Evolutionary conservation across 2,888 invertebrate species (phyloP).

Genomic region (Conus canariensis): DNA sequence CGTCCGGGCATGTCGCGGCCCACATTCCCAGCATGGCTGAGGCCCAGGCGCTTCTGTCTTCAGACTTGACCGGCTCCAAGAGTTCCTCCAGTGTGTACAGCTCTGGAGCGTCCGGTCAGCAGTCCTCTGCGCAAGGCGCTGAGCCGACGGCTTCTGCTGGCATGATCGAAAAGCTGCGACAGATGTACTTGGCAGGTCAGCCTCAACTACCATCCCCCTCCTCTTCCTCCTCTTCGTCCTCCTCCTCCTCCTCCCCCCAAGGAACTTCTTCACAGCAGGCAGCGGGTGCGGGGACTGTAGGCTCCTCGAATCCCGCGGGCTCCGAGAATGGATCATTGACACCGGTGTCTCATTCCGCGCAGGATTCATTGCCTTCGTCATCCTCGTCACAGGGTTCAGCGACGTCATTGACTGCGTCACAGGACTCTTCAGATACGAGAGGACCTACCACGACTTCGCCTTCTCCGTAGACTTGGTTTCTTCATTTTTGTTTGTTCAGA

Average conservation of each 20-base stretch:
- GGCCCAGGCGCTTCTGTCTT: conserved; percentile 20
- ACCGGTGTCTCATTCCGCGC: background rate
- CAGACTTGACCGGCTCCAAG: background rate
- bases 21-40: conserved; percentile 30
- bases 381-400: background rate
- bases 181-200: background rate
- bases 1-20: background rate
- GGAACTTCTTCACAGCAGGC: background rate
- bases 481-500: background rate
- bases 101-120: background rate
- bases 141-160: background rate
- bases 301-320: background rate
- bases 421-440: background rate
- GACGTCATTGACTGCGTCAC: background rate
- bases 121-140: background rate
- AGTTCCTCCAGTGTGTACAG: background rate
- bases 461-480: background rate
- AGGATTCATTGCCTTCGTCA: background rate
- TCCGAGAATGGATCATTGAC: background rate
- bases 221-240: background rate
- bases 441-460: background rate
- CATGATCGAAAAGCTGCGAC: conserved; percentile 15
- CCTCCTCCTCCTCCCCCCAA: background rate
- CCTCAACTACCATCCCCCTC: background rate
- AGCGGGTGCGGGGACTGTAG: background rate